phyloP scores from a whole-genome alignment of 2,113 vertebrate species.

The Ageneiosus marmoratus region DNA sequence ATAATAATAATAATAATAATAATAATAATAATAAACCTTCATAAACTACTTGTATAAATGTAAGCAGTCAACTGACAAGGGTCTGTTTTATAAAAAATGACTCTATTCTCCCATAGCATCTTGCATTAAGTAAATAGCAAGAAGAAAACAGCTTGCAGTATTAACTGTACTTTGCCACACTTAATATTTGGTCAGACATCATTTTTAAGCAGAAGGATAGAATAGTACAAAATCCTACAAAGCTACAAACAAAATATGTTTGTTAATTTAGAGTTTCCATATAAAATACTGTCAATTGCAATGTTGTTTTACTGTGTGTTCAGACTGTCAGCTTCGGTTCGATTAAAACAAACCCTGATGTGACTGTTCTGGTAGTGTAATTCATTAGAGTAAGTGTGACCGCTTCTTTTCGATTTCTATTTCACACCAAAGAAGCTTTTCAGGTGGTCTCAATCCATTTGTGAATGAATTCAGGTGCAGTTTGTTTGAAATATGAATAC shows the following conservation, averaged over 20 bases:
- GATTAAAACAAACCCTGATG: too few relatives aligned
- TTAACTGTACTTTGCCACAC: neutral
- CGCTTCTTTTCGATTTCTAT: too few relatives aligned
- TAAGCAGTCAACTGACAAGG: neutral
- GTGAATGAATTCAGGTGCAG: too few relatives aligned
- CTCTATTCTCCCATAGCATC: neutral
- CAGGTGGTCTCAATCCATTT: too few relatives aligned
- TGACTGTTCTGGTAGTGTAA: too few relatives aligned
- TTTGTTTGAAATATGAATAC: too few relatives aligned
- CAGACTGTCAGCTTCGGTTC: too few relatives aligned
- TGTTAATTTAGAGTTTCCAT: neutral
- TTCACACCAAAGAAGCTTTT: too few relatives aligned
- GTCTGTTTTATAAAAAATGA: neutral
- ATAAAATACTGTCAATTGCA: neutral
- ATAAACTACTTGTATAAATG: neutral
- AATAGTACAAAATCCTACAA: neutral
- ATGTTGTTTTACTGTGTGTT: neutral
- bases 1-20: too few relatives aligned
- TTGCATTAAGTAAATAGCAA: neutral
- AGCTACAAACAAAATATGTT: neutral
- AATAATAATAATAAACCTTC: neutral
- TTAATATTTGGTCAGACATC: neutral
- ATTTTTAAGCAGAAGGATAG: neutral
- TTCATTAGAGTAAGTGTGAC: too few relatives aligned
- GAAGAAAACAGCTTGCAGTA: neutral